Base-by-base conservation (phyloP, 2,888 invertebrate species). In the Sceliomorpha sp. region DNA sequence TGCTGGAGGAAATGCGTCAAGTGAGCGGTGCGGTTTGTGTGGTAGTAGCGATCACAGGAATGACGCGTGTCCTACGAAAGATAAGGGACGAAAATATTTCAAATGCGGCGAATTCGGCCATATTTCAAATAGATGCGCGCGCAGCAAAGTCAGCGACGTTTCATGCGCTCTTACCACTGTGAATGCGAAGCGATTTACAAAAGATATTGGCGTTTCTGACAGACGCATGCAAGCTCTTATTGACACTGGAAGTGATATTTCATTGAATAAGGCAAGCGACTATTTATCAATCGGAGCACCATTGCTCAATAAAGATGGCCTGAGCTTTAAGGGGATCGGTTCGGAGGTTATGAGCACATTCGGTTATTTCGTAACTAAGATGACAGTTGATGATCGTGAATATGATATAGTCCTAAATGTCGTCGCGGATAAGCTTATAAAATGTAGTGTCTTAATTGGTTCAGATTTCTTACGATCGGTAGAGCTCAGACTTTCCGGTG, bases 51-150 rank as follows among this genome's bases (percentile, higher is more conserved):
- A 8, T n/a, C 42, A 42, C 14, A n/a, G 12, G 13, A 27, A 27
- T 27, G 7, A 7, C 14, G 8, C n/a, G 26, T 42, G 26, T 9
- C 42, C 42, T 7, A 42, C 42, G n/a, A 42, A 42, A n/a, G 42
- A 42, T 9, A 42, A 8, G n/a, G 42, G 42, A 5, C 42, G 42
- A 8, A n/a, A 5, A 29, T 29, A 10, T 31, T n/a, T n/a, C n/a
- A 9, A 9, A 31, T 31, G 31, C 10, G 1, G 10, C 31, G 8
- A 26, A 4, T 42, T 42, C 8, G 42, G 42, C 9, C 27, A 42
- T 9, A 42, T 42, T 42, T 26, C 42, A 13, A 24, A 9, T 2
- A 20, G 10, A 15, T 14, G 36, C 17, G 6, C 2, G 2, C 7
- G 6, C 1, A 9, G 10, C 6, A 31, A 31, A 29, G 8, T 9